Evolutionary conservation across 1,140 invertebrate genomes (phyloP), one percentile per base, ranked within the genome.

Genomic region (Streblospio benedicti): DNA sequence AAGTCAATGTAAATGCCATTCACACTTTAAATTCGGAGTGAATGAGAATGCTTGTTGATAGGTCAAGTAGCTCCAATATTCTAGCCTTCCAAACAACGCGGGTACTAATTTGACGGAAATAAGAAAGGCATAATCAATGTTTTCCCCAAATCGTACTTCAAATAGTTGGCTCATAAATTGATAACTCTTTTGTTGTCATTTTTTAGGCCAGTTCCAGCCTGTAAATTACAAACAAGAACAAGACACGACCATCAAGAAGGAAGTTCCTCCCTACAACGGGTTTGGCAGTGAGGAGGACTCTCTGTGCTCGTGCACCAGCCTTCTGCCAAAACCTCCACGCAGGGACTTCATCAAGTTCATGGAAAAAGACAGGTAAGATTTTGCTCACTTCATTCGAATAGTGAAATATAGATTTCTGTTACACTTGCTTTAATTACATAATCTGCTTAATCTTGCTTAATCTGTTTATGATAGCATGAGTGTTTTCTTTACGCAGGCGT

Each of bases 401-500:
- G 16, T 16, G 25, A 32, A 2, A 31, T 44, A 30, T 45, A 57
- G 52, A 4, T n/a, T n/a, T n/a, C n/a, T n/a, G n/a, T n/a, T n/a
- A n/a, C n/a, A n/a, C n/a, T n/a, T n/a, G n/a, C n/a, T n/a, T n/a
- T n/a, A n/a, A n/a, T n/a, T n/a, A n/a, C n/a, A n/a, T n/a, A n/a
- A n/a, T n/a, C n/a, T n/a, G n/a, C n/a, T n/a, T n/a, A n/a, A n/a
- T n/a, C n/a, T n/a, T n/a, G n/a, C n/a, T n/a, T 32, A 38, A 57
- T 28, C 57, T 57, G 84, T 85, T 73, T 56, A 51, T 57, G 20
- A 32, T 63, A 30, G 41, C 45, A 33, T 18, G 49, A 30, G 71
- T 76, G 57, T 14, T 12, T 62, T 86, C 87, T n/a, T n/a, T n/a
- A n/a, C n/a, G n/a, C n/a, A n/a, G n/a, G 55, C 74, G 83, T 58